Evolutionary conservation across 2,113 vertebrate species (phyloP).

Genomic region (Psittacara wagleri): DNA sequence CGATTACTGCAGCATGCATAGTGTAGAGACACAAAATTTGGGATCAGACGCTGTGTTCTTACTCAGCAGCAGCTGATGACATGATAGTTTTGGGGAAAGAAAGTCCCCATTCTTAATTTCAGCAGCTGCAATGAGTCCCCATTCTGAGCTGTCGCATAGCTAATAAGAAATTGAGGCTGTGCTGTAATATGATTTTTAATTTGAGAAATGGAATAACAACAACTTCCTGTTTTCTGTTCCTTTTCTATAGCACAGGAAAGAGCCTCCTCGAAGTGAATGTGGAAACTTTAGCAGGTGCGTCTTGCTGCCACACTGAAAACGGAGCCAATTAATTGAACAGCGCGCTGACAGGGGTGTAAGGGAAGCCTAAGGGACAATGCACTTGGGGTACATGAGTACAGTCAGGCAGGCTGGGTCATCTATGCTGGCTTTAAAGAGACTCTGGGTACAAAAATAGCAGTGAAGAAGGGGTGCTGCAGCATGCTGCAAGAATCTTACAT

Average conservation of each 20-base stretch:
- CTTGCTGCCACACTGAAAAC: background rate
- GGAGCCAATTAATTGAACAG: background rate
- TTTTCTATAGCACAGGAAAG: conserved; percentile 49
- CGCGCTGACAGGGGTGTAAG: background rate
- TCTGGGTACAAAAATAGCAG: background rate
- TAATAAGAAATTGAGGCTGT: background rate
- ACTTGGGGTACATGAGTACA: background rate
- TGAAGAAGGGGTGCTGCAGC: background rate
- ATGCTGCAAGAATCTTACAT: background rate
- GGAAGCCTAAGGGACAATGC: background rate
- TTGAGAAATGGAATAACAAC: background rate
- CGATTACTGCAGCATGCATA: background rate
- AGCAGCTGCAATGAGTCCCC: background rate
- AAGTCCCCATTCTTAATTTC: background rate
- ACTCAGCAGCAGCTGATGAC: background rate
- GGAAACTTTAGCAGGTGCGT: conserved; percentile 67
- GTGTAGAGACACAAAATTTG: background rate
- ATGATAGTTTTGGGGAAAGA: background rate
- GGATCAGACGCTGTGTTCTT: background rate
- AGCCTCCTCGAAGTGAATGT: background rate
- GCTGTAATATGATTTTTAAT: background rate
- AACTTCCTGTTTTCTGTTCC: background rate
- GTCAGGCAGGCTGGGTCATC: background rate
- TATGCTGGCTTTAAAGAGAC: background rate
- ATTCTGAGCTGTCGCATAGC: background rate